Conservation (phyloP, 2,797 vertebrate genomes). For the Acrossocheilus fasciatus region DNA sequence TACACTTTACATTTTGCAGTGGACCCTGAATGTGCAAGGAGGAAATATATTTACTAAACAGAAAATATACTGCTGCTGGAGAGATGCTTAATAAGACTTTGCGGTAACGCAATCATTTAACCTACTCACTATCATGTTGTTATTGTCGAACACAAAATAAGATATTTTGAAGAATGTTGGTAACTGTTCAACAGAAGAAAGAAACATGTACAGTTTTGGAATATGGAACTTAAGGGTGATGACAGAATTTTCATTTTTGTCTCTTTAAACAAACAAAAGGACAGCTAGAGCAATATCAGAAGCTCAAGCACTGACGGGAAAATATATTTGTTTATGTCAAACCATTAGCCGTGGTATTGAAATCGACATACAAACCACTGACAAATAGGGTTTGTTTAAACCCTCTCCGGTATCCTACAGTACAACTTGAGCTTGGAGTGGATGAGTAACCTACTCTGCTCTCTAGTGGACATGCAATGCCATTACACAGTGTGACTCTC, state of each 20-base stretch:
- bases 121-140: neutral
- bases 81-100: neutral
- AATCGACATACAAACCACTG: neutral
- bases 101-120: neutral
- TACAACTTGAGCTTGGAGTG: neutral
- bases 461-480: slow-evolving; percentile 53
- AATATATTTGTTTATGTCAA: neutral
- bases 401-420: neutral
- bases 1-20: neutral
- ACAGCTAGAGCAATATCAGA: neutral
- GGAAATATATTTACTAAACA: neutral
- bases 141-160: neutral
- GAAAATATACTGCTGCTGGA: neutral
- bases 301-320: neutral
- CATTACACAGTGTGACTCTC: neutral
- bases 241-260: neutral
- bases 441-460: slow-evolving; percentile 39
- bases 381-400: neutral
- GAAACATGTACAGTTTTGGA: neutral
- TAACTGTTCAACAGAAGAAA: neutral
- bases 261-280: neutral
- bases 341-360: neutral
- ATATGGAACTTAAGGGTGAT: neutral
- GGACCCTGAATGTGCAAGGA: neutral
- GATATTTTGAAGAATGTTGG: neutral